phyloP scores from a whole-genome alignment of 2,888 invertebrate species.

The Galeopsomyia nigrocyanea region DNA sequence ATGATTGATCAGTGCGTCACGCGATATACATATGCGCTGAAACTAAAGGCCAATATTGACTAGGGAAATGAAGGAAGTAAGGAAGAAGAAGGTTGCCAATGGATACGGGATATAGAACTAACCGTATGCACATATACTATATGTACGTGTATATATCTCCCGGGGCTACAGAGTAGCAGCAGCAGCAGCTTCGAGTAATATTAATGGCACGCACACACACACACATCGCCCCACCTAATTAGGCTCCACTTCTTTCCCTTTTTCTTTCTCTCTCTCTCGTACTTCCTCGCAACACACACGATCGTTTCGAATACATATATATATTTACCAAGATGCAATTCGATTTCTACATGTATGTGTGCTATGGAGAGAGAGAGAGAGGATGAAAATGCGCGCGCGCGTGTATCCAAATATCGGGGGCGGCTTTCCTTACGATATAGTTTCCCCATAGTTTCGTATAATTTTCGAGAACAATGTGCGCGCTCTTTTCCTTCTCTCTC shows the following conservation, averaged over 20 bases:
- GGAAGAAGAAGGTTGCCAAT: background rate
- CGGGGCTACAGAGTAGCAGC: no score
- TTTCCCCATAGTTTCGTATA: slow-evolving; percentile 64
- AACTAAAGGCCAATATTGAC: slow-evolving; percentile 35
- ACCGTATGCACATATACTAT: no score
- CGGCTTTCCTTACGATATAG: slow-evolving; percentile 50
- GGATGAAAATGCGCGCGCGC: background rate
- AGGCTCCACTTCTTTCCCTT: background rate
- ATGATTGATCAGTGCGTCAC: background rate
- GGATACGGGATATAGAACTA: background rate
- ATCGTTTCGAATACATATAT: slow-evolving; percentile 3
- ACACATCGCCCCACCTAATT: no score
- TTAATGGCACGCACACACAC: slow-evolving; percentile 26
- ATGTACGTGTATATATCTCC: no score
- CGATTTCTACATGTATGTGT: background rate
- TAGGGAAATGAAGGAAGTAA: slow-evolving; percentile 35
- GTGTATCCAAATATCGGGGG: slow-evolving; percentile 34
- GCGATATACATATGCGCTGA: no score
- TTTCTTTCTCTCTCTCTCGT: background rate
- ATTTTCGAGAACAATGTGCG: slow-evolving; percentile 64
- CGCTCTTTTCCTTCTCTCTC: slow-evolving; percentile 31
- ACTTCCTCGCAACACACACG: background rate
- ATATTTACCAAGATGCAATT: slow-evolving; percentile 3
- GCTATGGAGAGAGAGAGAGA: background rate
- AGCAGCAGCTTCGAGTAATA: slow-evolving; percentile 3